Conservation (phyloP, 2,797 vertebrate genomes). For the Schizothorax lantsangensis region DNA sequence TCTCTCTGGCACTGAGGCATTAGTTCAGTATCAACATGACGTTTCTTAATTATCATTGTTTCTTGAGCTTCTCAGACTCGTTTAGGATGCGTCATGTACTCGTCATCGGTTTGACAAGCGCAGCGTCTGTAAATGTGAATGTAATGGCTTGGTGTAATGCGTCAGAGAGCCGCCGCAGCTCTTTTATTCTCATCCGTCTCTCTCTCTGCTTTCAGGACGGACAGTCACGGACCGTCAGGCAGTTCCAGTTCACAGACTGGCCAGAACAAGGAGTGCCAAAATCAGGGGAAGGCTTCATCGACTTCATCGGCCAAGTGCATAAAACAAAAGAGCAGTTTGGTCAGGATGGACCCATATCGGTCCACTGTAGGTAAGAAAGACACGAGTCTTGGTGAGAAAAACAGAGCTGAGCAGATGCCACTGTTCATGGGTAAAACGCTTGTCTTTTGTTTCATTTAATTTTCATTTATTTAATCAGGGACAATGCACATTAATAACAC, state of each 20-base stretch:
- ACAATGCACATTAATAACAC: too few relatives aligned
- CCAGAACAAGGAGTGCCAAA: conserved; percentile 99
- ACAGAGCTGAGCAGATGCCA: not conserved
- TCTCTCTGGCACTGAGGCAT: not conserved
- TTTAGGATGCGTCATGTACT: not conserved
- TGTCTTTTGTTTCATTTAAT: too few relatives aligned
- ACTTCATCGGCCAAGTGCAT: conserved; percentile 99
- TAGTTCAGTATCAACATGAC: not conserved
- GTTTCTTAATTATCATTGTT: not conserved
- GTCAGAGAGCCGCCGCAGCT: not conserved
- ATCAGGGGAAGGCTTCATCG: conserved; percentile 99
- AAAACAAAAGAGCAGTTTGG: conserved; percentile 99
- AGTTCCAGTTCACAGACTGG: conserved; percentile 99
- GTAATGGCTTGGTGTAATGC: not conserved
- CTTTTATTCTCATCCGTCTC: not conserved
- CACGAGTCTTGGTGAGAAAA: not conserved
- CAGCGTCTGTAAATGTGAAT: not conserved
- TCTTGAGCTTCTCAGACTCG: not conserved
- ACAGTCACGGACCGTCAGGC: conserved; percentile 97
- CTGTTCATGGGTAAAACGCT: not conserved
- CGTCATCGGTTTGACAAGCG: not conserved
- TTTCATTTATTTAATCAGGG: too few relatives aligned
- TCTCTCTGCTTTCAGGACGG: conserved; percentile 83
- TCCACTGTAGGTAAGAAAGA: conserved; percentile 94
- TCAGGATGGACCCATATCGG: conserved; percentile 97